Evolutionary conservation across 1,140 invertebrate genomes (phyloP).

Genomic region (Drosophila ambigua): DNA sequence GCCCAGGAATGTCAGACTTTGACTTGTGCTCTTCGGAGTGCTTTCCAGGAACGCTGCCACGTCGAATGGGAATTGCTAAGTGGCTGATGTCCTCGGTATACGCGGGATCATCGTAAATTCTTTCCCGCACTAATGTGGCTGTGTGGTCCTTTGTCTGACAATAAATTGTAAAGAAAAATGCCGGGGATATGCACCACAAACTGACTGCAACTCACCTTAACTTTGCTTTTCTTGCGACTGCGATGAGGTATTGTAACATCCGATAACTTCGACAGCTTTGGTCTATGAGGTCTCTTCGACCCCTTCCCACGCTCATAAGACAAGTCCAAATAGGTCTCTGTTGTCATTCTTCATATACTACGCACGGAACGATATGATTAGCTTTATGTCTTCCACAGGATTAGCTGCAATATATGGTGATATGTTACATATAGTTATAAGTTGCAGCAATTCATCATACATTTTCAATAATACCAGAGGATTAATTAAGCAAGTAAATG

Average conservation of each 20-base stretch:
- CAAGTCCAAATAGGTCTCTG: conserved; percentile 77
- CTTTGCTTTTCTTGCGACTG: conserved; percentile 79
- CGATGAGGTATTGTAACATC: conserved; percentile 78
- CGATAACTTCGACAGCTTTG: conserved; percentile 76
- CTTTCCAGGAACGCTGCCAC: conserved; percentile 76
- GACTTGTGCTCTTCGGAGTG: conserved; percentile 40
- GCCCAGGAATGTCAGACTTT: conserved; percentile 1
- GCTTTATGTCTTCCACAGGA: background rate
- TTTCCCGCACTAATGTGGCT: conserved; percentile 66
- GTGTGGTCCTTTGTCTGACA: conserved; percentile 73
- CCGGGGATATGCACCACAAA: background rate
- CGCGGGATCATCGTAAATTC: conserved; percentile 82
- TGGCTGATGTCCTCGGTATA: conserved; percentile 83
- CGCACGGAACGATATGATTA: conserved; percentile 6
- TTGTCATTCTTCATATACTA: conserved; percentile 58
- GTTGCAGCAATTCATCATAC: no score
- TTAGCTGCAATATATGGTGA: background rate
- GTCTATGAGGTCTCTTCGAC: conserved; percentile 66
- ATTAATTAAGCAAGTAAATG: no score
- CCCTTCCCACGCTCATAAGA: conserved; percentile 70
- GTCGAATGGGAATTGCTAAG: conserved; percentile 76
- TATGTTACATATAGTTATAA: no score
- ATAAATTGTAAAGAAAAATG: background rate
- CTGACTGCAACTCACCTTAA: conserved; percentile 60
- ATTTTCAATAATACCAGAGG: no score